A percentile compares a stretch with the other conserved stretches of the same genome.
Conservation (phyloP, 2,888 invertebrate species). For the Trilocha varians region DNA sequence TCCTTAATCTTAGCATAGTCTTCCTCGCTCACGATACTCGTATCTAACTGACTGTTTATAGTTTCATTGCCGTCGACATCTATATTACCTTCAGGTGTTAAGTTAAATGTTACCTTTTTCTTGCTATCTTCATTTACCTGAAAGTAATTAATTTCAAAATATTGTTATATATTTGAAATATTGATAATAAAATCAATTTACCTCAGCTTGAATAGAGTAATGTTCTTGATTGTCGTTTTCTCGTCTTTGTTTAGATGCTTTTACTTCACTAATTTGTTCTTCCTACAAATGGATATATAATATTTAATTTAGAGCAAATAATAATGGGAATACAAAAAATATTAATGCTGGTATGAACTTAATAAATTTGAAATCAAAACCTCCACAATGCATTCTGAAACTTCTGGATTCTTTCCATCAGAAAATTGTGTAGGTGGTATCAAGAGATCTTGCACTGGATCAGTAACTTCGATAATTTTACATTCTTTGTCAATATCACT, state of each 20-base stretch:
- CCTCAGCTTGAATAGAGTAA: neutral
- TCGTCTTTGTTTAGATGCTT: too few species aligned
- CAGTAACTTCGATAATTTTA: neutral
- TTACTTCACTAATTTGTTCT: too few species aligned
- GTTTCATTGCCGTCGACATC: slow-evolving; percentile 23
- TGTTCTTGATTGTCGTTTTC: too few species aligned
- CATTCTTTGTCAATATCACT: neutral
- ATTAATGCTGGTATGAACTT: too few species aligned
- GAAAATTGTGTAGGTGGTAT: slow-evolving; percentile 50
- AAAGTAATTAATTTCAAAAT: neutral
- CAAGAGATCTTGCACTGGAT: slow-evolving; percentile 20
- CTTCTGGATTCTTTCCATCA: slow-evolving; percentile 19
- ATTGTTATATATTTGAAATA: neutral
- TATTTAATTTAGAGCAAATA: too few species aligned
- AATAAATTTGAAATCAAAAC: too few species aligned
- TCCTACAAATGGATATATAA: too few species aligned
- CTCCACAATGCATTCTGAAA: too few species aligned
- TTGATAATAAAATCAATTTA: neutral
- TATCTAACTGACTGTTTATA: slow-evolving; percentile 27
- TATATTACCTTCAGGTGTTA: slow-evolving; percentile 16
- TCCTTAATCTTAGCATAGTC: slow-evolving; percentile 40
- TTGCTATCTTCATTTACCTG: slow-evolving; percentile 18
- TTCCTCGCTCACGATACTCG: slow-evolving; percentile 30
- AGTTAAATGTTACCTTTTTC: slow-evolving; percentile 38
- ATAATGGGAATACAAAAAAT: too few species aligned